phyloP scores from a whole-genome alignment of 2,888 invertebrate genomes.

The Dinocampus coccinellae region DNA sequence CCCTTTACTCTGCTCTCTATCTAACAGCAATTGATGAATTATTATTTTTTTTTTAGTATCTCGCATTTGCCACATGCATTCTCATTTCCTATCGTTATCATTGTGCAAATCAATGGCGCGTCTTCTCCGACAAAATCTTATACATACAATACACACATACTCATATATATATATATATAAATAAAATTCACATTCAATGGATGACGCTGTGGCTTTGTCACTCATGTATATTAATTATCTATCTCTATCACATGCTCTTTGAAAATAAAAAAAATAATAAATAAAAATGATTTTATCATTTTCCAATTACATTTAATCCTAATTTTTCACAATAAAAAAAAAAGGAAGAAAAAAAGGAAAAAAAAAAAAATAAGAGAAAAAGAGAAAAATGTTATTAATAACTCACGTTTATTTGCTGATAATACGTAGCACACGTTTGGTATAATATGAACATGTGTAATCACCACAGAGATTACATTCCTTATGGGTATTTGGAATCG shows the following conservation, averaged over 20 bases:
- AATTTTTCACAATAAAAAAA: not conserved
- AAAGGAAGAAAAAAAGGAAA: not conserved
- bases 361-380: not conserved
- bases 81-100: conserved; percentile 20
- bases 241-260: not conserved
- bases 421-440: not conserved
- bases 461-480: conserved; percentile 63
- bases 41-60: too few species aligned
- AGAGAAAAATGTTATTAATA: not conserved
- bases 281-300: not conserved
- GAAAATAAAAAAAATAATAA: not conserved
- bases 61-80: not conserved
- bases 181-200: not conserved
- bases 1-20: too few species aligned
- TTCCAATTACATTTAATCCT: not conserved
- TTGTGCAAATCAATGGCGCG: conserved; percentile 17
- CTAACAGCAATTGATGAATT: too few species aligned
- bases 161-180: not conserved
- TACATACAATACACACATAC: not conserved
- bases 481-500: conserved; percentile 51
- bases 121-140: not conserved
- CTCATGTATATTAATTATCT: not conserved
- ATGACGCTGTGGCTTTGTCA: not conserved
- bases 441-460: conserved; percentile 22
- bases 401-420: conserved; percentile 18